phyloP scores from a whole-genome alignment of 2,888 invertebrate species.

The Tineola bisselliella region DNA sequence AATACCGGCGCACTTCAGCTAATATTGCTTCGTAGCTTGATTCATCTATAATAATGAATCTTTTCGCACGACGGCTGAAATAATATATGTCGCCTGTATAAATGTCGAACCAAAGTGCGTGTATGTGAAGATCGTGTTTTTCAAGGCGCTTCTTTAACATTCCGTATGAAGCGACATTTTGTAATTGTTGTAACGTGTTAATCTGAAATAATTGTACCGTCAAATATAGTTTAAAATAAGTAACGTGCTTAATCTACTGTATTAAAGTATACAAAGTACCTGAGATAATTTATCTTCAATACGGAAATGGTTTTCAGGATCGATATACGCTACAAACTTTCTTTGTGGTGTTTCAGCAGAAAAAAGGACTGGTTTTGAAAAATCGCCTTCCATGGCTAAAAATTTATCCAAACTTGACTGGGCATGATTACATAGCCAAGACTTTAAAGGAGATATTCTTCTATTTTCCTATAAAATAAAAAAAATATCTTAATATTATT shows the following conservation, averaged over 20 bases:
- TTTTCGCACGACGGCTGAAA: constrained; percentile 87
- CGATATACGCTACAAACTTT: constrained; percentile 93
- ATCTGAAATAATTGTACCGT: constrained; percentile 61
- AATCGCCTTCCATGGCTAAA: constrained; percentile 72
- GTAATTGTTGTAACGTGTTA: constrained; percentile 90
- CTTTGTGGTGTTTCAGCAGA: constrained; percentile 87
- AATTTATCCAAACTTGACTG: constrained; percentile 84
- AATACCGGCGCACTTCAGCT: constrained; percentile 81
- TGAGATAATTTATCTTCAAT: constrained; percentile 94
- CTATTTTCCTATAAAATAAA: constrained; percentile 71
- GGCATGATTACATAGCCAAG: constrained; percentile 92
- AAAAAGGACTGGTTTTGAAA: constrained; percentile 81
- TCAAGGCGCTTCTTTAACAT: constrained; percentile 85
- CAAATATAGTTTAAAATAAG: no score
- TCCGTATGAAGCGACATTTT: constrained; percentile 92
- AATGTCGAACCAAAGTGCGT: constrained; percentile 97
- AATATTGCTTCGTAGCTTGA: constrained; percentile 77
- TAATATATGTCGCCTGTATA: constrained; percentile 96
- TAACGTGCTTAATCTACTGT: no score
- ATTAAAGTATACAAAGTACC: constrained; percentile 54
- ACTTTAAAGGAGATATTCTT: constrained; percentile 85
- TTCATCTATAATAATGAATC: constrained; percentile 89
- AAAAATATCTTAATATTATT: neutral
- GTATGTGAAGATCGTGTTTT: constrained; percentile 84
- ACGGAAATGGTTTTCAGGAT: constrained; percentile 88